Evolutionary conservation across 2,888 invertebrate species (phyloP).

Genomic region (Busseola fusca): DNA sequence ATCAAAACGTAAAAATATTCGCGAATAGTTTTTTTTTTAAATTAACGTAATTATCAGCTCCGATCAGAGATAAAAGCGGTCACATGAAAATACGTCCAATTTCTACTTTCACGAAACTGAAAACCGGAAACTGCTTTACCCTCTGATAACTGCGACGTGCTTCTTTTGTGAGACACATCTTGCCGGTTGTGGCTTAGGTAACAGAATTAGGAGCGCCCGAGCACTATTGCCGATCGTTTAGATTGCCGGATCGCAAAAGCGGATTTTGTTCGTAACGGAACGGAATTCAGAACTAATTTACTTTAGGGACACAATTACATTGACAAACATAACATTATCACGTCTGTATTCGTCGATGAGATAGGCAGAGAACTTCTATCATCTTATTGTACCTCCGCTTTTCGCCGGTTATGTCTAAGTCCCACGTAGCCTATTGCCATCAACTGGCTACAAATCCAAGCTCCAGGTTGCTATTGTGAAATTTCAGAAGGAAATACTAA

Average conservation of each 20-base stretch:
- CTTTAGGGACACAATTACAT: constrained; percentile 6
- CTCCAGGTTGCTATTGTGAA: neutral
- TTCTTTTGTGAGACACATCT: constrained; percentile 35
- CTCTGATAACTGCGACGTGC: constrained; percentile 39
- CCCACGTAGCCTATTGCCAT: neutral
- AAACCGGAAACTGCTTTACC: constrained; percentile 33
- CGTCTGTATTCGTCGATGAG: neutral
- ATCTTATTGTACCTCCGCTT: neutral
- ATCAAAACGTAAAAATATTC: neutral
- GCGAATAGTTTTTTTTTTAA: constrained; percentile 11
- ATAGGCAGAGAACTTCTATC: neutral
- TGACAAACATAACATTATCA: neutral
- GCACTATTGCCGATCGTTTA: constrained; percentile 14
- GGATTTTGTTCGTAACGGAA: neutral
- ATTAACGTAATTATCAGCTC: constrained; percentile 33
- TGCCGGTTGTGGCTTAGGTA: constrained; percentile 26
- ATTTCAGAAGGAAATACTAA: neutral
- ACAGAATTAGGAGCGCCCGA: constrained; percentile 31
- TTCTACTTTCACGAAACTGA: constrained; percentile 21
- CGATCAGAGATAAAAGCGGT: constrained; percentile 40
- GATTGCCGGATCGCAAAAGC: constrained; percentile 18
- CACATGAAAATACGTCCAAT: constrained; percentile 27
- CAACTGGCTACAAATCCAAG: neutral
- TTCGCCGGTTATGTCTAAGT: neutral
- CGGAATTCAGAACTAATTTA: constrained; percentile 6